Evolutionary conservation across 2,113 vertebrate genomes (phyloP), one percentile per base, ranked within the genome.

Genomic region (Leptosomus discolor): DNA sequence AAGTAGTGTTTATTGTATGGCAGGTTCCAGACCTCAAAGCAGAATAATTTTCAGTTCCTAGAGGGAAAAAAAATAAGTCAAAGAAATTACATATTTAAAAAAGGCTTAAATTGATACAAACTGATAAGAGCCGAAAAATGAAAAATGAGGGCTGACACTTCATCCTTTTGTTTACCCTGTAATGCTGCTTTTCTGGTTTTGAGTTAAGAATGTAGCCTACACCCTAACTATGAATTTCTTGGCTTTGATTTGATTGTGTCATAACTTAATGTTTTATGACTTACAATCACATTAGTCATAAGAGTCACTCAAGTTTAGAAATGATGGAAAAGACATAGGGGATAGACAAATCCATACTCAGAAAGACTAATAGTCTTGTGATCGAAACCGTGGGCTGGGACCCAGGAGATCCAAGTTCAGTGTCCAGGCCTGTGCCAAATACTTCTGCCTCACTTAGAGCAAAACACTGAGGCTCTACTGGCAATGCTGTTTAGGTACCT

Each of bases 141-240:
- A 97, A 96, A 97, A 96, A 97, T 94, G 91, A 97, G 85, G 82
- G 69, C 90, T 97, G 95, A 97, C 95, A 95, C 85, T 95, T 90
- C 85, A 92, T 78, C 92, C 91, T 94, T 96, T 94, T 96, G 93
- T 97, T 97, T 96, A 96, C 92, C 92, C 90, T 93, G 90, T 63
- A 97, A 97, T 97, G 96, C 91, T 89, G 96, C 94, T 96, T 97
- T 97, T 97, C 96, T 96, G 94, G 95, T 97, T 97, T 95, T 97
- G 96, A 96, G 95, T 97, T 96, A 90, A 97, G 97, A 97, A 97
- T 84, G 90, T 93, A 95, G 97, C 94, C 97, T 97, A 95, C 96
- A 92, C 97, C 97, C 97, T 97, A 95, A 94, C 96, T 95, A 97
- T 97, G 96, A 97, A 97, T 97, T 97, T 97, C 94, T 97, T 97